These are phyloP conservation scores for Allacma fusca DNA, from an alignment of 2,888 invertebrate genomes.

Conservation along the genomic window DNA sequence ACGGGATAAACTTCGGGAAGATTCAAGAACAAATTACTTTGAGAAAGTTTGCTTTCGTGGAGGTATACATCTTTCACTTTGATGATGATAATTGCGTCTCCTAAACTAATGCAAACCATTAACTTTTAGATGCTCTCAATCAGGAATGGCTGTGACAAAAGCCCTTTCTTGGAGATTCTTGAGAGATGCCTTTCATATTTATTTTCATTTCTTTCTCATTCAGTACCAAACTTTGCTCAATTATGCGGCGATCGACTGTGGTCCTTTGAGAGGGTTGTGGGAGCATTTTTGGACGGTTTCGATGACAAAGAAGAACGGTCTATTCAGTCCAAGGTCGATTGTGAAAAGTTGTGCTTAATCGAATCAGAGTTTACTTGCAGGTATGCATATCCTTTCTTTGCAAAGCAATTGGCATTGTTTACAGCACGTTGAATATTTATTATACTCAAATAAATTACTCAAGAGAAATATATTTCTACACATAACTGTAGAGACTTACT, in stretches of 20 bases:
- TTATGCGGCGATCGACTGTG: conserved; percentile 66
- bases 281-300: conserved; percentile 65
- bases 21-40: conserved; percentile 64
- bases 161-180: no score
- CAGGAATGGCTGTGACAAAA: neutral
- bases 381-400: conserved; percentile 50
- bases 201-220: neutral
- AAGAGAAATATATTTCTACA: neutral
- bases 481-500: no score
- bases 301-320: conserved; percentile 64
- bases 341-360: conserved; percentile 67
- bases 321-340: conserved; percentile 65
- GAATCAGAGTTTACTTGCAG: conserved; percentile 67
- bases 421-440: no score
- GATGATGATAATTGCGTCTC: neutral
- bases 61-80: conserved; percentile 60
- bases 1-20: conserved; percentile 63
- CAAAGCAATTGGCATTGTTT: no score
- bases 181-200: neutral
- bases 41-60: conserved; percentile 65
- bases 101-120: no score
- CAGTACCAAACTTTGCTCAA: conserved; percentile 64
- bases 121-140: neutral
- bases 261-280: conserved; percentile 68
- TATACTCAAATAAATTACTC: no score